phyloP scores from a whole-genome alignment of 2,797 vertebrate genomes.

The Leptodactylus fallax region DNA sequence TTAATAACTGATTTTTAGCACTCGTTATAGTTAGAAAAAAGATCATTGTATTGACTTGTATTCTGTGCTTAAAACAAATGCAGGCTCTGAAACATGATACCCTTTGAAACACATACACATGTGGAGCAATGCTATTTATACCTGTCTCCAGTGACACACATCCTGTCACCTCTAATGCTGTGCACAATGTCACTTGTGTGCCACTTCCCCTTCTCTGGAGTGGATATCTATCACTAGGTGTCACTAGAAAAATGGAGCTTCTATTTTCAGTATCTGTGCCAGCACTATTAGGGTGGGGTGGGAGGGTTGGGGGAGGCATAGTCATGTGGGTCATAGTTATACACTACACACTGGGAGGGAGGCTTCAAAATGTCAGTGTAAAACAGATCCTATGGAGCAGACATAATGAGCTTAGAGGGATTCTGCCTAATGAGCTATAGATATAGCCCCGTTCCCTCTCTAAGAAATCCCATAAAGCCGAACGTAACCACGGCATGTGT shows the following conservation, averaged over 20 bases:
- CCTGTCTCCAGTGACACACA: slow-evolving; percentile 28
- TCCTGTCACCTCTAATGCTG: slow-evolving; percentile 42
- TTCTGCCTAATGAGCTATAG: slow-evolving; percentile 36
- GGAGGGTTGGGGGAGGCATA: neutral
- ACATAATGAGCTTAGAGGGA: slow-evolving; percentile 47
- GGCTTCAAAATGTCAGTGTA: slow-evolving; percentile 46
- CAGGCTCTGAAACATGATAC: neutral
- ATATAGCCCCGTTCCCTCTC: neutral
- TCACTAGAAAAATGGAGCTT: slow-evolving; percentile 53
- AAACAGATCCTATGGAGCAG: slow-evolving; percentile 30
- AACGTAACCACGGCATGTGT: neutral
- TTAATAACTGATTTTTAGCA: neutral
- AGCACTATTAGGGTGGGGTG: slow-evolving; percentile 19
- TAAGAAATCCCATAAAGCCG: slow-evolving; percentile 4
- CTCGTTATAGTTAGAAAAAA: neutral
- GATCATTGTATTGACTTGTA: neutral
- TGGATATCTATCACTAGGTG: slow-evolving; percentile 53
- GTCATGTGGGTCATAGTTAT: slow-evolving; percentile 45
- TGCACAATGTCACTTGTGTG: slow-evolving; percentile 53
- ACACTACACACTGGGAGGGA: slow-evolving; percentile 34
- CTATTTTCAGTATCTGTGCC: slow-evolving; percentile 57
- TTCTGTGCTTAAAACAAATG: neutral
- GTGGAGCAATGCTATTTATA: slow-evolving; percentile 1
- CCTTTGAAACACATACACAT: neutral
- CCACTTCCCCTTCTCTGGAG: slow-evolving; percentile 33